Evolutionary conservation across 2,113 vertebrate species (phyloP).

Genomic region (Chaenogobius annularis): DNA sequence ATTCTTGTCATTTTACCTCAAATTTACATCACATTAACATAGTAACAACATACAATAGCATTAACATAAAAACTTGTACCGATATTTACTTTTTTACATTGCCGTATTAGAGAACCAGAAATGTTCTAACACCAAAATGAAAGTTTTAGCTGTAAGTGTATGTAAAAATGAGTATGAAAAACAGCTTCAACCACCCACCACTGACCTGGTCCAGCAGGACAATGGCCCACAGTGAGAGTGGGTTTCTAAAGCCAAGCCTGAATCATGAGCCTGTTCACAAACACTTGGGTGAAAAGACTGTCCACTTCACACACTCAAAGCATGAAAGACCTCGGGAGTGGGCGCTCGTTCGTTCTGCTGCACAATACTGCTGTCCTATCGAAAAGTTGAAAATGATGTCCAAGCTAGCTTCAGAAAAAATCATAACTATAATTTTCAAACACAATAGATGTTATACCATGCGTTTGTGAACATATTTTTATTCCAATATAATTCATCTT

Average conservation of each 20-base stretch:
- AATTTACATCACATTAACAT: too few relatives aligned
- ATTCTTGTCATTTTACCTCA: too few relatives aligned
- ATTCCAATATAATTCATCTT: too few relatives aligned
- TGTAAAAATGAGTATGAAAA: neutral
- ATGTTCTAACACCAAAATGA: neutral
- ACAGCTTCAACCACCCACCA: neutral
- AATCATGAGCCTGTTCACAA: constrained; percentile 1
- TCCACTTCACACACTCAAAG: neutral
- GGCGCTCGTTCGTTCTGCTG: neutral
- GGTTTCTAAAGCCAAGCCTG: neutral
- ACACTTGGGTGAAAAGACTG: constrained; percentile 5
- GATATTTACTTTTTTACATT: too few relatives aligned
- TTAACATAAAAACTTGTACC: too few relatives aligned
- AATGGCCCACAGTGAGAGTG: neutral
- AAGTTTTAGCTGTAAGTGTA: neutral
- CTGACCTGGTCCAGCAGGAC: neutral
- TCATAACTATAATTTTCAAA: neutral
- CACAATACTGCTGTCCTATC: neutral
- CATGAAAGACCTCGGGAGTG: constrained; percentile 1
- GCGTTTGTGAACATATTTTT: too few relatives aligned
- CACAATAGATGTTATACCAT: too few relatives aligned
- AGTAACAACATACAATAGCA: too few relatives aligned
- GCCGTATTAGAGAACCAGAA: neutral
- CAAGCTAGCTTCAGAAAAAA: neutral
- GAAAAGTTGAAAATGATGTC: neutral